These are phyloP conservation scores for Hycleus phaleratus DNA, from an alignment of 1,140 invertebrate genomes.

Conservation along the genomic window DNA sequence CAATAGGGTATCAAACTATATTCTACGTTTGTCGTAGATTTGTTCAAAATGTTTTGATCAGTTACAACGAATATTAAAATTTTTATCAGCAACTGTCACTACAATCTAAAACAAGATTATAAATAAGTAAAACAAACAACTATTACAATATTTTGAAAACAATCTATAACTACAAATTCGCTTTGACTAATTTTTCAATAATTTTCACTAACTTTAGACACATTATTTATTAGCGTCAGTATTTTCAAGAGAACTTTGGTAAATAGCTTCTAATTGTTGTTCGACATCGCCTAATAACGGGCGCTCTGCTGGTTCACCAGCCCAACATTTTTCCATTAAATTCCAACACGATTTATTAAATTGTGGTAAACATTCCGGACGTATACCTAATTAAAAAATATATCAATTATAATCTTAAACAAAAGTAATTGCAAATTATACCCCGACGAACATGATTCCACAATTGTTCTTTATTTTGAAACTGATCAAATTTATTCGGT, in stretches of 20 bases:
- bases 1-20: too few relatives aligned
- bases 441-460: constrained; percentile 81
- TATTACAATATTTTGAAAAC: too few relatives aligned
- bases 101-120: too few relatives aligned
- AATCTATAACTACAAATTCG: too few relatives aligned
- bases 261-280: constrained; percentile 52
- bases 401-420: neutral
- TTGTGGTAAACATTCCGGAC: constrained; percentile 66
- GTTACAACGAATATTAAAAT: too few relatives aligned
- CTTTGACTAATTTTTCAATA: too few relatives aligned
- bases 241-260: constrained; percentile 12
- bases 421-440: constrained; percentile 33
- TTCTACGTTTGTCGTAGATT: too few relatives aligned
- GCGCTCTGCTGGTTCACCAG: constrained; percentile 63
- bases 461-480: constrained; percentile 80
- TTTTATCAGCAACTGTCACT: too few relatives aligned
- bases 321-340: constrained; percentile 82
- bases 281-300: constrained; percentile 74
- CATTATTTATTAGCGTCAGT: too few relatives aligned
- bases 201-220: too few relatives aligned
- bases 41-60: too few relatives aligned
- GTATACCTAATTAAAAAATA: constrained; percentile 44
- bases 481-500: constrained; percentile 76
- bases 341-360: constrained; percentile 78
- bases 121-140: too few relatives aligned